Conservation (phyloP, 1,140 invertebrate species). For the Drosophila nebulosa region DNA sequence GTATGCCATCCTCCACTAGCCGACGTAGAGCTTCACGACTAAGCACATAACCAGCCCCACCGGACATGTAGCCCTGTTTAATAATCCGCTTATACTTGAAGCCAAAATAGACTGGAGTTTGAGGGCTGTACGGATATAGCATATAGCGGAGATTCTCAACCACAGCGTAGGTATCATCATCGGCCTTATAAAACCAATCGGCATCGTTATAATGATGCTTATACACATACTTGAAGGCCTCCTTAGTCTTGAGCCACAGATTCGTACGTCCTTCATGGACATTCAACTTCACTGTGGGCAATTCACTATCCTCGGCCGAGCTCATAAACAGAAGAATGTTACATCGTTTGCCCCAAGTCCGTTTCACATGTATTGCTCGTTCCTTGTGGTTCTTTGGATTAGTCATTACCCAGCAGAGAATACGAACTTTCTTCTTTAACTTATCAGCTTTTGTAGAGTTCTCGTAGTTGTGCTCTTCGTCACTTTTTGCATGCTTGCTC, state of each 20-base stretch:
- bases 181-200: slow-evolving; percentile 97
- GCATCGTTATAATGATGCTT: slow-evolving; percentile 89
- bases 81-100: slow-evolving; percentile 92
- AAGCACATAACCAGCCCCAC: slow-evolving; percentile 94
- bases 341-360: slow-evolving; percentile 97
- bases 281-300: slow-evolving; percentile 86
- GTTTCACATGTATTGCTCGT: slow-evolving; percentile 86
- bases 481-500: too few relatives aligned
- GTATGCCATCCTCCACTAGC: slow-evolving; percentile 88
- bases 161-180: slow-evolving; percentile 96
- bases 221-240: slow-evolving; percentile 94
- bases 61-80: too few relatives aligned
- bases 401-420: slow-evolving; percentile 42
- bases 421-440: slow-evolving; percentile 33
- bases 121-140: slow-evolving; percentile 87
- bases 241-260: slow-evolving; percentile 96
- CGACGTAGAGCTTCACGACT: slow-evolving; percentile 88
- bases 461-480: too few relatives aligned
- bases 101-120: slow-evolving; percentile 91
- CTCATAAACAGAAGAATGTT: slow-evolving; percentile 95
- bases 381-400: slow-evolving; percentile 42
- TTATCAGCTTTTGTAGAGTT: slow-evolving; percentile 29
- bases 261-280: slow-evolving; percentile 93
- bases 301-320: slow-evolving; percentile 84
- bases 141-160: slow-evolving; percentile 95